Base-by-base conservation (phyloP, 2,113 vertebrate genomes). In the Archilochus colubris region DNA sequence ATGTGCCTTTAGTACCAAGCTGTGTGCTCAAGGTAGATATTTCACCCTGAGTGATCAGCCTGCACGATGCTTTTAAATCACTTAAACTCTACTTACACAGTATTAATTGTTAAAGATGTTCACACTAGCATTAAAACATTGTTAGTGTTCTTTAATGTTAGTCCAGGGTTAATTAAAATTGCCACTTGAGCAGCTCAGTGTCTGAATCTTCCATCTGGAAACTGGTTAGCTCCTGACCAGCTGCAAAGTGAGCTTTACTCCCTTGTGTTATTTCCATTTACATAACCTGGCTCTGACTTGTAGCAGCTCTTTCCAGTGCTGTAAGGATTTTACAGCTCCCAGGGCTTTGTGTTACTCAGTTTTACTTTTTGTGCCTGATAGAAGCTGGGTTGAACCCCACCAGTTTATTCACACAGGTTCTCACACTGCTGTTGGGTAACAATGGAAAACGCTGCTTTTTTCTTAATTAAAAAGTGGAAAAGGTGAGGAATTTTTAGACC, bases 51-150 rank as follows among this genome's bases (percentile, higher is more conserved):
- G 74, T 5, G 5, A 53, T 36, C 51, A 79, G 46, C 62, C 46
- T 20, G 25, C 62, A 8, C 14, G 16, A 82, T 40, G 78, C 82
- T 95, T 89, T 95, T 44, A 93, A 94, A 89, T 94, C 58, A 40
- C 78, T 95, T 92, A 59, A 92, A 51, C 10, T 54, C 68, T 76
- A 63, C 72, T 94, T 92, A 78, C 86, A 55, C 9, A 57, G 22
- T 79, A 87, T 95, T 82, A 91, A 93, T 95, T 91, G 66, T 92
- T 95, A 93, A 93, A 75, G 50, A 76, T 91, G 27, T 57, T 94
- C 58, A 2, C 51, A 33, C 30, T 94, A 82, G 74, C 69, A 40
- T 85, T 87, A 87, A 85, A 93, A 89, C 38, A 46, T 85, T 79
- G 78, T 78, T 91, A 76, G 55, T 40, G n/a, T 87, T 79, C 53